Evolutionary conservation across 1,140 invertebrate genomes (phyloP), one percentile per base, ranked within the genome.

Genomic region (Steinernema khuongi): DNA sequence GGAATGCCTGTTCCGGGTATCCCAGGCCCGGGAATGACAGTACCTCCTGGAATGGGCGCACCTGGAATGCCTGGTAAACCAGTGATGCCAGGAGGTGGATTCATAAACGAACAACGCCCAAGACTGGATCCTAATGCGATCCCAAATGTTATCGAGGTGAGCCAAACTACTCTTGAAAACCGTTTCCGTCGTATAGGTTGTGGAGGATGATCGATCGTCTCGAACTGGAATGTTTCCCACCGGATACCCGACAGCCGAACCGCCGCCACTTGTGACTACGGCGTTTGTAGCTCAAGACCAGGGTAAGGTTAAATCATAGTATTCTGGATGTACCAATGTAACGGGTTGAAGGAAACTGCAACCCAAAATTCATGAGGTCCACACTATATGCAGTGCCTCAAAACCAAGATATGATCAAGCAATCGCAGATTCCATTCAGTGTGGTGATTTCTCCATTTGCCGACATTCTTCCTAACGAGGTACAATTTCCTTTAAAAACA

Each of bases 321-420:
- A n/a, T n/a, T n/a, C 68, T 79, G n/a, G n/a, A 14, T 33, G 77
- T 31, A 19, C 11, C 41, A 41, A 17, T 28, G 26, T 22, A n/a
- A n/a, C 26, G 19, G 18, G 29, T 77, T 83, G 68, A 75, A 88
- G 88, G 96, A 70, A 96, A 97, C 86, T 90, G 91, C 11, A 93
- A 92, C 79, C 94, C 94, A 67, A 88, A 91, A 79, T 94, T 91
- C 82, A 90, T 96, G 31, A 88, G 95, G 31, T 94, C 93, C 28
- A 95, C 96, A 1, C 92, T 99, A 89, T 99, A 99, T 86, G 93
- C 90, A 84, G 91, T 99, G 73, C 96, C 97, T 50, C 91, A 91
- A 22, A 94, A 91, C 30, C 89, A 91, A 43, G 97, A 99, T 86
- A 91, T 98, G 85, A 89, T 98, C 82, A 99, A 99, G 88, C 92